A percentile compares a stretch with the other conserved stretches of the same genome.
Conservation (phyloP, 2,113 vertebrate species). For the Ibidorhyncha struthersii region DNA sequence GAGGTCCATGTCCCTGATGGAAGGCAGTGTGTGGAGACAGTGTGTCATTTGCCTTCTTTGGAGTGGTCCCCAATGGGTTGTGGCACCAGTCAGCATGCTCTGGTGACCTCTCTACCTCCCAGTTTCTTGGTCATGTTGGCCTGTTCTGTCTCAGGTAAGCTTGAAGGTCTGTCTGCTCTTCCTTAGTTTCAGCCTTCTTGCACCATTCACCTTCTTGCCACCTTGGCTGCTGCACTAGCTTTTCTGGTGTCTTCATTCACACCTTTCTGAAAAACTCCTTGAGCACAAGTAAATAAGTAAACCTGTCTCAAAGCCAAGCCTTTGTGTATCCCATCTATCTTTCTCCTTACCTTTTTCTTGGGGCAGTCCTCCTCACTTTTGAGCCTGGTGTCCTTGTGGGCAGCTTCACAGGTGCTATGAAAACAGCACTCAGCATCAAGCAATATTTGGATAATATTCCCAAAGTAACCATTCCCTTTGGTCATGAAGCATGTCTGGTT, state of each 20-base stretch:
- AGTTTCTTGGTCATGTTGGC: neutral
- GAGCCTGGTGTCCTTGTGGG: accelerated
- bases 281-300: neutral
- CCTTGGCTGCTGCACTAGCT: neutral
- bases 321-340: neutral
- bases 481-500: neutral
- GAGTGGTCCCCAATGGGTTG: neutral
- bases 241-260: neutral
- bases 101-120: neutral
- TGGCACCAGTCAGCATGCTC: neutral
- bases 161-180: neutral
- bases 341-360: neutral
- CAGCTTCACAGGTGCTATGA: neutral
- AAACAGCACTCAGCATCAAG: neutral
- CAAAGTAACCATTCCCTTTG: neutral
- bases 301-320: neutral
- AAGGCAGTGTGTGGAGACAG: neutral
- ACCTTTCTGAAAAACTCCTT: neutral
- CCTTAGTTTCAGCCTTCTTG: neutral
- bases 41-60: neutral
- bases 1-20: accelerated
- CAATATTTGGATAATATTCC: neutral
- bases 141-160: neutral
- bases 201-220: neutral
- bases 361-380: neutral